Evolutionary conservation across 2,888 invertebrate species (phyloP).

Genomic region (Archaeoteleia sp.): DNA sequence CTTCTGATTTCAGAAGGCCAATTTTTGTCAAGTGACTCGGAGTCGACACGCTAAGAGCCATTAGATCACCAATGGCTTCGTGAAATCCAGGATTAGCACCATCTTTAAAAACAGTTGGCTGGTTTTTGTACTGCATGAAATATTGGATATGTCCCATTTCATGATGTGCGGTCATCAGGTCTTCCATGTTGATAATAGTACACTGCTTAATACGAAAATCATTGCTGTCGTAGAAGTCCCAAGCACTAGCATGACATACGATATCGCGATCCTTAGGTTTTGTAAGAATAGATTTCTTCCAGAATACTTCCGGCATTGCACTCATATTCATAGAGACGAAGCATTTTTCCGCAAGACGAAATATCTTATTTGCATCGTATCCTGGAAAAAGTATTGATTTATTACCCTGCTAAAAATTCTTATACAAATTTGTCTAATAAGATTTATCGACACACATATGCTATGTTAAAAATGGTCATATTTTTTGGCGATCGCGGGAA

Average conservation of each 20-base stretch:
- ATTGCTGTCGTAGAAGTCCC: constrained; percentile 88
- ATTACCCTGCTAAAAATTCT: no score
- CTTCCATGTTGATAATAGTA: constrained; percentile 80
- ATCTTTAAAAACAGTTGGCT: constrained; percentile 82
- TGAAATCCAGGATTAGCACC: constrained; percentile 79
- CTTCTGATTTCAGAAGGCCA: constrained; percentile 70
- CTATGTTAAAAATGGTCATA: no score
- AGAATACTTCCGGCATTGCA: constrained; percentile 87
- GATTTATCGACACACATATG: no score
- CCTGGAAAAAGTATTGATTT: no score
- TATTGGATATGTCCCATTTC: constrained; percentile 91
- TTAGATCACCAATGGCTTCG: constrained; percentile 80
- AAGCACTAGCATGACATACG: constrained; percentile 91
- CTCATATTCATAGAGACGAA: constrained; percentile 88
- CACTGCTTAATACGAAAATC: constrained; percentile 91
- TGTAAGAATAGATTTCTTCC: constrained; percentile 89
- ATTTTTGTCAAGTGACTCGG: constrained; percentile 78
- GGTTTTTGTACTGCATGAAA: constrained; percentile 83
- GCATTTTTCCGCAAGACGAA: constrained; percentile 84
- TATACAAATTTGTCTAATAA: no score
- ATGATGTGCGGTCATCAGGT: constrained; percentile 81
- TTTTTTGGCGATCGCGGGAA: no score
- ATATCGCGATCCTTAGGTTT: constrained; percentile 85
- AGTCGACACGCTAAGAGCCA: constrained; percentile 78
- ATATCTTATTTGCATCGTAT: constrained; percentile 29